Evolutionary conservation across 2,113 vertebrate genomes (phyloP), one percentile per base, ranked within the genome.

Genomic region (Lagenorhynchus albirostris): DNA sequence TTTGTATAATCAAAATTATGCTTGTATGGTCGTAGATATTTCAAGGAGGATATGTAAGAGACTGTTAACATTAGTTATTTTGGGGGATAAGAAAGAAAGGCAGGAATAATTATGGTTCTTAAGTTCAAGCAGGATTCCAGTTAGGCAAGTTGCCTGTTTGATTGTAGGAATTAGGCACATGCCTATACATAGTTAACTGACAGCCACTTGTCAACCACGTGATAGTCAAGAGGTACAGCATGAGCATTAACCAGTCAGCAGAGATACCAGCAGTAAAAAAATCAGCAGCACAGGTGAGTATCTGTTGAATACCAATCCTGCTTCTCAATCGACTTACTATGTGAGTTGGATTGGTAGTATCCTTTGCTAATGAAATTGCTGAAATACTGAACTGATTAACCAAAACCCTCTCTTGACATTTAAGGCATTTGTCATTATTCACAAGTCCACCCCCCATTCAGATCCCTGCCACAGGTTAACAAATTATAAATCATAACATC

Each of bases 1-100:
- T 93, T 89, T 67, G 25, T 47, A 73, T 62, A 91, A 79, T 67
- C 74, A 93, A 96, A 95, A 76, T 73, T 47, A 73, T 21, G 26
- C 29, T 93, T 95, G 25, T 26, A 31, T n/a, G 83, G 11, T 29
- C 21, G 33, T 65, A 92, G 47, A 70, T 15, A 29, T 95, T 93
- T 97, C 65, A 88, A 91, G 14, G 38, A 80, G 20, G 26, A 76
- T 71, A 62, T 90, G 62, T 2, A 85, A 63, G 33, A 82, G 29
- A 86, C 25, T 86, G 14, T 85, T 82, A 86, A 76, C 21, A 18
- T 70, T 85, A 36, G 15, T 76, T 91, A 63, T 21, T 93, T 81
- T 20, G 55, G 41, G 21, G 18, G 15, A 86, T 63, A 81, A 93
- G 50, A 94, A 73, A 94, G 41, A 29, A 44, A 84, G 15, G 0